Evolutionary conservation across 2,888 invertebrate species (phyloP).

Genomic region (Drosophila quasianomalipes): DNA sequence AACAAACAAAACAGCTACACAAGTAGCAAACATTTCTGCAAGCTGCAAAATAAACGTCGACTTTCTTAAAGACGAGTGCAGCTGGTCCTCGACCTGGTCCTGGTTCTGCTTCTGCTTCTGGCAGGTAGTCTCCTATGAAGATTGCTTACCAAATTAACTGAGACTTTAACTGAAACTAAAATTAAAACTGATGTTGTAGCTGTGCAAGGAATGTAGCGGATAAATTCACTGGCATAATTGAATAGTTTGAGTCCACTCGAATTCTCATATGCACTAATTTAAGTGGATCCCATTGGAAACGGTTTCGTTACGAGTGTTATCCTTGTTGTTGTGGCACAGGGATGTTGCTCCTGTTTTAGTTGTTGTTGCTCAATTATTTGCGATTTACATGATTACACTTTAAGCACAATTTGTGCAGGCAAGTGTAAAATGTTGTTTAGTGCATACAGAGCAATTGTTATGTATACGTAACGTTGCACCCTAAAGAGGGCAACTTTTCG

Average conservation of each 20-base stretch:
- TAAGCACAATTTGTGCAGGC: conserved; percentile 72
- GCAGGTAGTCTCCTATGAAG: not conserved
- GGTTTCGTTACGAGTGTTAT: conserved; percentile 28
- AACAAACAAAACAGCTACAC: conserved; percentile 32
- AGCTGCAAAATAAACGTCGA: conserved; percentile 34
- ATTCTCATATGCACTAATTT: conserved; percentile 34
- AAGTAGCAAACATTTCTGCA: conserved; percentile 39
- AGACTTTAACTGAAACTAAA: conserved; percentile 2
- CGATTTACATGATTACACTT: conserved; percentile 77
- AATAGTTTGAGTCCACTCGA: conserved; percentile 40
- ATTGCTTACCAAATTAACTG: not conserved
- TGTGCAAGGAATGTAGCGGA: not conserved
- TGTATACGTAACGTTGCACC: conserved; percentile 64
- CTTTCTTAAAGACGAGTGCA: conserved; percentile 17
- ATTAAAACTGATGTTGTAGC: not conserved
- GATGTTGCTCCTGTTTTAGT: conserved; percentile 3
- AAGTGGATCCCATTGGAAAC: conserved; percentile 29
- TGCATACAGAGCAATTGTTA: conserved; percentile 48
- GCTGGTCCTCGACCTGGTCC: not conserved
- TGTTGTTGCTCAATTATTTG: conserved; percentile 58
- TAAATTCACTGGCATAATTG: conserved; percentile 40
- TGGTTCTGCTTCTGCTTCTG: not conserved
- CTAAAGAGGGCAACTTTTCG: conserved; percentile 60
- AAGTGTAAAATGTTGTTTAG: conserved; percentile 65
- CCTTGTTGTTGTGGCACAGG: conserved; percentile 18